Conservation (phyloP, 2,113 vertebrate species). For the Etia nguti region DNA sequence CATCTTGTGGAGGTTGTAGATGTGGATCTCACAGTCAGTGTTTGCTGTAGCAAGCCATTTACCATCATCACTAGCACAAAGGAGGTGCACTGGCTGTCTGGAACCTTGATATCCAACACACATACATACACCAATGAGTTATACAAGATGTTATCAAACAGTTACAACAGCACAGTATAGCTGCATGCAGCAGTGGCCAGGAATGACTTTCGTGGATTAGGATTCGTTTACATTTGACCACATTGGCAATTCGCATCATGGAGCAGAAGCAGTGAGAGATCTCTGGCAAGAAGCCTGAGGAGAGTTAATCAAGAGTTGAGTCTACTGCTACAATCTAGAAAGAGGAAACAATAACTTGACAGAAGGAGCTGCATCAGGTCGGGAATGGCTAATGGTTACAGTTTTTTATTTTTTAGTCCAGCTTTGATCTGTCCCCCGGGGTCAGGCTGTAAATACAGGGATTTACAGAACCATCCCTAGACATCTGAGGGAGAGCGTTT, state of each 20-base stretch:
- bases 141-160: background rate
- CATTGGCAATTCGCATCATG: background rate
- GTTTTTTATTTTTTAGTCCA: background rate
- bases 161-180: background rate
- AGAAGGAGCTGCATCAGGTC: background rate
- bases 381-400: background rate
- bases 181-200: background rate
- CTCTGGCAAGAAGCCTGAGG: background rate
- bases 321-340: background rate
- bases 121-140: background rate
- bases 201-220: background rate
- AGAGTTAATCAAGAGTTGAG: background rate
- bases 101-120: constrained; percentile 61
- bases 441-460: background rate
- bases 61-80: constrained; percentile 79
- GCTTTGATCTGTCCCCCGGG: background rate
- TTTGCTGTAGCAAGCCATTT: constrained; percentile 82
- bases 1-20: constrained; percentile 77
- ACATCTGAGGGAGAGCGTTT: background rate
- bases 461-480: background rate
- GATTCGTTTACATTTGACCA: background rate
- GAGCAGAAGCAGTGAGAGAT: background rate
- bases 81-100: constrained; percentile 75
- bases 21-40: constrained; percentile 72
- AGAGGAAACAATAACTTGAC: background rate